Evolutionary conservation across 2,797 vertebrate species (phyloP), one percentile per base, ranked within the genome.

Genomic region (Sebastolobus alascanus): DNA sequence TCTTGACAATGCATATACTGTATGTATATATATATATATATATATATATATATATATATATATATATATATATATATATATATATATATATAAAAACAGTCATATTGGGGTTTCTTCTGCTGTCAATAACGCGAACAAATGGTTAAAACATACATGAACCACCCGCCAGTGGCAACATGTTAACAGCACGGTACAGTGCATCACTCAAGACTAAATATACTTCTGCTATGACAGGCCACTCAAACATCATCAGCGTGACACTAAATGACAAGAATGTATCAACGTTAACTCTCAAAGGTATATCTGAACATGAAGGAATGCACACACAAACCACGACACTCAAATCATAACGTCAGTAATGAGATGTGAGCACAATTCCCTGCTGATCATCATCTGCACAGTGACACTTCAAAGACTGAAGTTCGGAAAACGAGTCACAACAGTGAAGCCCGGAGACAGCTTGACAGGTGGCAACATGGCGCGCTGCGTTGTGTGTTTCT

Each of bases 391-490:
- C 80, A 85, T 85, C 86, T 87, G 87, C 79, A 86, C 35, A 20
- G 68, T 87, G 87, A 88, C 82, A 90, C 86, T 89, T 91, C 87
- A 93, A 92, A 93, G 83, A 82, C 69, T 67, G 38, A 87, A 60
- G 79, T 87, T 86, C 18, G 63, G 82, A 85, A 88, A 85, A 84
- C 5, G 10, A 88, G 83, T 87, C 80, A 83, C 75, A 76, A 67
- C 58, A 35, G 83, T 58, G 78, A 87, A 78, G 80, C 65, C 66
- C 11, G 3, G 73, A 75, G 83, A 85, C 86, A 88, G 71, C 77
- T 88, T 92, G 93, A 86, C 90, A 92, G 84, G 79, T 83, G 68
- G 79, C 74, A 84, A 85, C 89, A 80, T 46, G 73, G 67, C 25
- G 75, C 18, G 5, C 10, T 20, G 64, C 59, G 70, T 56, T 70